Conservation (phyloP, 2,113 vertebrate genomes). For the Sebastes fasciatus region DNA sequence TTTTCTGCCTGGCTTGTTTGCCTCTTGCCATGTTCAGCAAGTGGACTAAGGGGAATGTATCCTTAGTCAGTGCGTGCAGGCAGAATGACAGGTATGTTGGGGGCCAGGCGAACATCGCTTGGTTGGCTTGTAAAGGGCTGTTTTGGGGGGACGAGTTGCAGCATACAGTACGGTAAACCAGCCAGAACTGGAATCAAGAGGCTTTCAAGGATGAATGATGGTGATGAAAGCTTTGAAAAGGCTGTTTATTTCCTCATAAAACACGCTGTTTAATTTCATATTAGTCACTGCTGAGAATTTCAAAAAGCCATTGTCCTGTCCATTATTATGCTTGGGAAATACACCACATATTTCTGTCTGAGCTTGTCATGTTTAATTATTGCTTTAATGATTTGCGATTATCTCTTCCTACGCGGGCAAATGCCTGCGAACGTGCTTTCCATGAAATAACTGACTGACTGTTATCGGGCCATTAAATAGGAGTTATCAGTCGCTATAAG, state of each 20-base stretch:
- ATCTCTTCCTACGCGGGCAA: conserved; percentile 24
- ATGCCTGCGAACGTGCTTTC: not conserved
- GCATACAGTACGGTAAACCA: conserved; percentile 21
- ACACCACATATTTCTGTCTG: conserved; percentile 29
- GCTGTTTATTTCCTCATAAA: conserved; percentile 52
- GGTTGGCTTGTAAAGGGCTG: not conserved
- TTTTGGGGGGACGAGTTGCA: conserved; percentile 28
- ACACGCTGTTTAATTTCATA: conserved; percentile 56
- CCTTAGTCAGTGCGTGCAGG: conserved; percentile 24
- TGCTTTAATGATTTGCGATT: conserved; percentile 43
- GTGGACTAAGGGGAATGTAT: conserved; percentile 61
- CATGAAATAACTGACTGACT: not conserved
- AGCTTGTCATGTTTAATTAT: conserved; percentile 55
- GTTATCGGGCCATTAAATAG: no score
- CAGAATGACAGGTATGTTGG: conserved; percentile 4
- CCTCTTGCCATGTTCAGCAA: conserved; percentile 69
- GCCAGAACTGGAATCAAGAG: conserved; percentile 49
- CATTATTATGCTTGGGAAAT: conserved; percentile 49
- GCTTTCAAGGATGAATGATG: conserved; percentile 49
- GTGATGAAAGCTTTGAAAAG: conserved; percentile 52
- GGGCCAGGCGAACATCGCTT: conserved; percentile 3
- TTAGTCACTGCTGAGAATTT: conserved; percentile 55
- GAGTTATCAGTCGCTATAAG: no score
- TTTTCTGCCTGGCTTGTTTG: conserved; percentile 68
- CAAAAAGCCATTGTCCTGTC: conserved; percentile 53